Evolutionary conservation across 30 jellyfish, hydroid and myxozoan species (phyloP).

Genomic region (Hydractinia echinata): DNA sequence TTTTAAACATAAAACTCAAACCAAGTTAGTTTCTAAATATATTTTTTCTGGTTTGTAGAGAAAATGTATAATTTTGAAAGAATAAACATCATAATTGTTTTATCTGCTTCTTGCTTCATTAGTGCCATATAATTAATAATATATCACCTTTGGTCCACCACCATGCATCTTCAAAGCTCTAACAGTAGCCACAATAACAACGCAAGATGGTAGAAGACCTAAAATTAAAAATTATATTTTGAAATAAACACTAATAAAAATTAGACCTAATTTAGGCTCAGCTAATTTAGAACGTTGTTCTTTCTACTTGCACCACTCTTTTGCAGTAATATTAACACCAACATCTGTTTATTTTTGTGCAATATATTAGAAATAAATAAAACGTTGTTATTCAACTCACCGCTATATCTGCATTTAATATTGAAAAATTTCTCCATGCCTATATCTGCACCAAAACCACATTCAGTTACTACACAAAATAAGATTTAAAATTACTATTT

Average conservation of each 20-base stretch:
- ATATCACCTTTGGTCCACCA: conserved; percentile 76
- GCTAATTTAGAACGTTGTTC: neutral
- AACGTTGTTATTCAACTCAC: conserved; percentile 9
- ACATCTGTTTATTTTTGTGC: neutral
- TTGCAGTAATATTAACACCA: neutral
- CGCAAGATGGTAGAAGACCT: conserved; percentile 82
- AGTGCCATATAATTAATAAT: too few species aligned
- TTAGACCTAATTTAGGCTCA: too few species aligned
- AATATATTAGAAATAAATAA: neutral
- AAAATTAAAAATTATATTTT: too few species aligned
- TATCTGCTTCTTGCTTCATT: neutral
- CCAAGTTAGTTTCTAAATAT: too few species aligned
- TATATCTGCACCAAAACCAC: conserved; percentile 98
- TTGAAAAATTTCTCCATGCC: conserved; percentile 96
- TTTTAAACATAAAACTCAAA: too few species aligned
- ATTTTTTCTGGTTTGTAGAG: too few species aligned
- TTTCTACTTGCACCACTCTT: neutral
- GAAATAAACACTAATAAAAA: too few species aligned
- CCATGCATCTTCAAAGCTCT: conserved; percentile 95
- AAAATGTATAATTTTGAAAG: too few species aligned
- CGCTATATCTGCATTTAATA: conserved; percentile 90
- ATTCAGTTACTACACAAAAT: conserved; percentile 64
- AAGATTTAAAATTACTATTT: too few species aligned
- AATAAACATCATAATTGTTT: neutral
- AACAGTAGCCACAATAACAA: conserved; percentile 81